Conservation (phyloP, 1,140 invertebrate genomes). For the Venturia canescens region DNA sequence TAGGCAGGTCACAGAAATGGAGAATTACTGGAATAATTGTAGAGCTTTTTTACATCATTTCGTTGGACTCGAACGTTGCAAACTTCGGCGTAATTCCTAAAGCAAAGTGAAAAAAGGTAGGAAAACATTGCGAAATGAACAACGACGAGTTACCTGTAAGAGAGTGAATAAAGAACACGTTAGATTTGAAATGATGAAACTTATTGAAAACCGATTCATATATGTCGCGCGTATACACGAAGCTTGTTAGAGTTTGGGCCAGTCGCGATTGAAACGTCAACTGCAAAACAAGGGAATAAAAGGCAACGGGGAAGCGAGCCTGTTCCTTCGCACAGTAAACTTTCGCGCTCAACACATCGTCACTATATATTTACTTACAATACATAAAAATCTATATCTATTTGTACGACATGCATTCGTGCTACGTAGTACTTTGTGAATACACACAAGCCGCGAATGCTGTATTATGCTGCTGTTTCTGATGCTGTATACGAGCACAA, state of each 20-base stretch:
- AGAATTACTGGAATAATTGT: too few species aligned
- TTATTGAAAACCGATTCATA: not conserved
- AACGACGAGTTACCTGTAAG: too few species aligned
- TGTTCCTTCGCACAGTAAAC: conserved; percentile 70
- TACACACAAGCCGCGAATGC: conserved; percentile 46
- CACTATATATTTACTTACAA: not conserved
- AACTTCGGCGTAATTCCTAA: too few species aligned
- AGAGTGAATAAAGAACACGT: too few species aligned
- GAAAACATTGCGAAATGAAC: too few species aligned
- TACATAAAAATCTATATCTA: not conserved
- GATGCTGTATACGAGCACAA: conserved; percentile 70
- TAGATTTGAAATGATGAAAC: not conserved
- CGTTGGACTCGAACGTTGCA: too few species aligned
- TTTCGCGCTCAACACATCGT: conserved; percentile 57
- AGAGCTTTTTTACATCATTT: too few species aligned
- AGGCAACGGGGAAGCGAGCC: conserved; percentile 70
- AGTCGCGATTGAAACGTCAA: conserved; percentile 18
- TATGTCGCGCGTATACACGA: too few species aligned
- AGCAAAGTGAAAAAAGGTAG: too few species aligned
- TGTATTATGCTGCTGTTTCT: conserved; percentile 47
- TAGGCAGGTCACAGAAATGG: too few species aligned
- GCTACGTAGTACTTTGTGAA: not conserved
- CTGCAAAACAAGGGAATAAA: conserved; percentile 73
- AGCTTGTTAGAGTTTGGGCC: too few species aligned
- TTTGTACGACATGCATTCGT: not conserved